Conservation (phyloP, 2,888 invertebrate species). For the Orthosia gracilis region DNA sequence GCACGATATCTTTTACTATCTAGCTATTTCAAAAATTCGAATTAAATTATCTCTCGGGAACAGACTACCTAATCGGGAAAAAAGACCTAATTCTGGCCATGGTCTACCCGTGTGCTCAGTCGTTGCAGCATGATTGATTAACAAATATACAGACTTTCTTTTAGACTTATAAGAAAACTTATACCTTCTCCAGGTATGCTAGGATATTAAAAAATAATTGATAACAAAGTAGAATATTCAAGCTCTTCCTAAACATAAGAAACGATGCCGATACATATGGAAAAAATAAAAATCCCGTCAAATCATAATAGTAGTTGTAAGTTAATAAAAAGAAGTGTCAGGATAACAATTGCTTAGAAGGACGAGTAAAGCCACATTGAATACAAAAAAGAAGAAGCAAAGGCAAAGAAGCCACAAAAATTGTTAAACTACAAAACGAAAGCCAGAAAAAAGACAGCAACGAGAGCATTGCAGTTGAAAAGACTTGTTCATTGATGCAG, state of each 20-base stretch:
- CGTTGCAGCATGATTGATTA: not conserved
- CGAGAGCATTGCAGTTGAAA: slow-evolving; percentile 30
- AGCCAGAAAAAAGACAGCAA: slow-evolving; percentile 15
- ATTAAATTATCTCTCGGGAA: not conserved
- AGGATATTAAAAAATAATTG: not conserved
- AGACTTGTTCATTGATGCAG: slow-evolving; percentile 30
- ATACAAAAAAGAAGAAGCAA: not conserved
- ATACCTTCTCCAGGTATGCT: no score
- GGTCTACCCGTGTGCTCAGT: not conserved
- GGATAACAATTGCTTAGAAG: not conserved
- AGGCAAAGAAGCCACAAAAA: slow-evolving; percentile 4
- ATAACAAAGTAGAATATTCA: not conserved
- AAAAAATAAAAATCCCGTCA: not conserved
- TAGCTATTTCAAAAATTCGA: not conserved
- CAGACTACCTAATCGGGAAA: not conserved
- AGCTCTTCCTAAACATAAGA: not conserved
- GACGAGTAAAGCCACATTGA: not conserved
- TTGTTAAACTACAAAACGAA: slow-evolving; percentile 8
- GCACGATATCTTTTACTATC: no score
- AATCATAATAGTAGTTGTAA: not conserved
- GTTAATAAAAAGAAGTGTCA: not conserved
- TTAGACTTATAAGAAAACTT: no score
- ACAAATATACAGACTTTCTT: not conserved
- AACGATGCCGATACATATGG: not conserved
- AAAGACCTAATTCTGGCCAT: not conserved